A percentile compares a stretch with the other conserved stretches of the same genome.
phyloP scores from a whole-genome alignment of 2,888 invertebrate genomes.

The Pandemis corylana region DNA sequence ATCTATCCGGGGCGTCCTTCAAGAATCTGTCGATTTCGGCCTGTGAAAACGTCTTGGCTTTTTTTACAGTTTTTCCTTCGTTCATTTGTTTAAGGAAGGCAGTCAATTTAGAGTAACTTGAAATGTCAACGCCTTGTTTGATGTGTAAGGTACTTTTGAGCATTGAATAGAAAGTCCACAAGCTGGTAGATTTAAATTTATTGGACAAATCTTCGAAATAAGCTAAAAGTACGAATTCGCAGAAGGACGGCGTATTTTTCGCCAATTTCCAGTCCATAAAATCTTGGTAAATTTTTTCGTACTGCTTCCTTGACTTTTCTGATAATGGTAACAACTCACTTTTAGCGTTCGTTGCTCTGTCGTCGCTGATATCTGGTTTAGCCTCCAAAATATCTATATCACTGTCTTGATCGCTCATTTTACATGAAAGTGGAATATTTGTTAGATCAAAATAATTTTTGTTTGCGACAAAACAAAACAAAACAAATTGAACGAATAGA shows the following conservation, averaged over 20 bases:
- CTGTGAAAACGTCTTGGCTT: background rate
- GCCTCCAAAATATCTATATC: too few species aligned
- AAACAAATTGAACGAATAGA: too few species aligned
- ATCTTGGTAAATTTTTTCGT: background rate
- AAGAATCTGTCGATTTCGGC: background rate
- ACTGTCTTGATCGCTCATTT: too few species aligned
- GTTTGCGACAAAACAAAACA: too few species aligned
- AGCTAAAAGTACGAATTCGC: background rate
- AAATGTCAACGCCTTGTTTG: background rate
- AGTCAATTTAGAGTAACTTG: background rate
- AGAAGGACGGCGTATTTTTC: background rate
- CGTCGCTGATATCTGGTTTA: too few species aligned
- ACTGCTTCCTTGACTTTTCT: background rate
- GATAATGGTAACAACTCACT: background rate
- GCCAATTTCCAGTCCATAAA: background rate
- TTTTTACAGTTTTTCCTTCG: background rate
- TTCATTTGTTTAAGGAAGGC: background rate
- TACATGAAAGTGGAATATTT: too few species aligned
- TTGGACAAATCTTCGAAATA: background rate
- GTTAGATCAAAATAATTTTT: too few species aligned
- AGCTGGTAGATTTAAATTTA: background rate
- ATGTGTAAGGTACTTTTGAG: background rate
- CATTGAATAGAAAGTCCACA: conserved; percentile 5
- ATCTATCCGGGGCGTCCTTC: background rate
- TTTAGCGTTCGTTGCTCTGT: too few species aligned